Conservation (phyloP, 2,797 vertebrate species). For the Scolopax bukidnonensis region DNA sequence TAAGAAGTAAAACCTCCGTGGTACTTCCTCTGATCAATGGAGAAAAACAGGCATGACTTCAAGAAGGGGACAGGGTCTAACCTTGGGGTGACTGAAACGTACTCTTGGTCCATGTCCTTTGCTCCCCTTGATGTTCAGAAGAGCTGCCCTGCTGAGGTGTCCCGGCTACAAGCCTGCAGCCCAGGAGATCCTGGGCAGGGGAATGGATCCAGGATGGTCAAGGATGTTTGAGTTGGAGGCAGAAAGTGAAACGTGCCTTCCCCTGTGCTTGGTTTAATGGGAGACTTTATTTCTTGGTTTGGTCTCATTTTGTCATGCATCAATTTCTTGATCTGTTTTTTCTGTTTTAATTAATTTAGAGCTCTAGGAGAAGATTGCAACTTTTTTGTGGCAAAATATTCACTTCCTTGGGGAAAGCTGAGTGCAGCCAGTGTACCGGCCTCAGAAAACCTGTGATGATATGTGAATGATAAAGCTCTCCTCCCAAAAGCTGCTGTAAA, state of each 20-base stretch:
- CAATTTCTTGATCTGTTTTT: background rate
- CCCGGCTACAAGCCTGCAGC: accelerated
- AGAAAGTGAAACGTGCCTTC: background rate
- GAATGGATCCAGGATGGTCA: background rate
- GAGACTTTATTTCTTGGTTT: background rate
- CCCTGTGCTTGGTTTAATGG: background rate
- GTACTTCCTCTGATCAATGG: background rate
- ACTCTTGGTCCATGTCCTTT: background rate
- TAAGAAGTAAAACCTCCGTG: background rate
- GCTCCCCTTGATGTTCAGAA: background rate
- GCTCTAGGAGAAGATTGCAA: background rate
- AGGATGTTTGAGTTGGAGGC: background rate
- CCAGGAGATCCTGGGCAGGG: background rate
- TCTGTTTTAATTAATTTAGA: background rate
- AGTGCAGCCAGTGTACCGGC: background rate
- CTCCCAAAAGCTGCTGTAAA: background rate
- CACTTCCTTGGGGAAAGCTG: background rate
- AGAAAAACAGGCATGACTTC: background rate
- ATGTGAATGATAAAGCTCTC: background rate
- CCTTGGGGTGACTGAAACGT: background rate
- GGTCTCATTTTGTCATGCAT: background rate
- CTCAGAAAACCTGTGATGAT: background rate
- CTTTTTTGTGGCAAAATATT: background rate
- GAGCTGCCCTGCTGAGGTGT: background rate
- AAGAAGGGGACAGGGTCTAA: background rate